Percentiles rank a stretch among this genome's conserved stretches.
Evolutionary conservation across 1,140 invertebrate species (phyloP).

Genomic region (Oncopodura yosiiana): DNA sequence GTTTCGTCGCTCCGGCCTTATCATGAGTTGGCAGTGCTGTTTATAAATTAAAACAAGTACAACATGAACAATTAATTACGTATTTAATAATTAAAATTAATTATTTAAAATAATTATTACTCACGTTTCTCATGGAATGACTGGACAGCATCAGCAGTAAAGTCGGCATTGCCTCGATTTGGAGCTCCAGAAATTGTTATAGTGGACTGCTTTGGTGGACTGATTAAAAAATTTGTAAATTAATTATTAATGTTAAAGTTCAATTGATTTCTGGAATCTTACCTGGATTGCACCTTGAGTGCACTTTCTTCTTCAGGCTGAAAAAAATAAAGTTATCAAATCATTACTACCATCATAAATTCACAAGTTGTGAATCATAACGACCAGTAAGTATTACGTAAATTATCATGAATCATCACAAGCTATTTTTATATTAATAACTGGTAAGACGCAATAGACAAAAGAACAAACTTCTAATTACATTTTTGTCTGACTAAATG

Average conservation of each 20-base stretch:
- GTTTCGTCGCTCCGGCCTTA: constrained; percentile 47
- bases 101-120: no score
- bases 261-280: constrained; percentile 31
- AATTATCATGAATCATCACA: background rate
- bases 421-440: background rate
- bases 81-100: no score
- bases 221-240: constrained; percentile 37
- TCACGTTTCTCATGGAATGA: constrained; percentile 63
- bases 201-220: constrained; percentile 59
- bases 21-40: constrained; percentile 56
- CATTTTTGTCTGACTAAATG: constrained; percentile 37
- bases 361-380: no score
- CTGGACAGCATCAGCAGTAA: constrained; percentile 76
- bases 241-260: background rate
- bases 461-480: background rate
- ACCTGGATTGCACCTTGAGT: constrained; percentile 31
- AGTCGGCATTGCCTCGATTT: constrained; percentile 68
- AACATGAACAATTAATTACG: no score
- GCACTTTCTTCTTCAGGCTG: constrained; percentile 36
- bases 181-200: constrained; percentile 62
- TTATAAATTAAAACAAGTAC: no score
- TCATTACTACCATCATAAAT: no score
- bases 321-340: no score
- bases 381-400: no score
- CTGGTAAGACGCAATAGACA: background rate